Conservation (phyloP, 2,888 invertebrate species). For the Heliconius sara region DNA sequence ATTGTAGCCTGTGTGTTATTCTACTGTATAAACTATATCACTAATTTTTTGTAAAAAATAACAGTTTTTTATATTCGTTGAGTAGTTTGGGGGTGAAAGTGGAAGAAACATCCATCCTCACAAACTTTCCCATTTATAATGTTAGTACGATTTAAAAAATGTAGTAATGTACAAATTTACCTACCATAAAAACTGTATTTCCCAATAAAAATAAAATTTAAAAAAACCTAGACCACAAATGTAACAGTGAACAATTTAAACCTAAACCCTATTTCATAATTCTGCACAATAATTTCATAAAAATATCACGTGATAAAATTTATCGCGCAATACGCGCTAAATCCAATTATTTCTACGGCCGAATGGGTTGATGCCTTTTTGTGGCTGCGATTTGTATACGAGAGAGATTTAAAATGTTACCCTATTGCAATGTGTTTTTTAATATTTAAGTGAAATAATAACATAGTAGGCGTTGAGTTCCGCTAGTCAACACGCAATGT, state of each 20-base stretch:
- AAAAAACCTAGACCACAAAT: background rate
- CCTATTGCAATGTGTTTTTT: background rate
- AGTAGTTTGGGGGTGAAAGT: too few relatives aligned
- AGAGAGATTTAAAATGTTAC: background rate
- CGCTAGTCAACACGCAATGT: background rate
- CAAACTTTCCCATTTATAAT: too few relatives aligned
- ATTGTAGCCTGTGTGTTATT: too few relatives aligned
- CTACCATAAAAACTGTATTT: too few relatives aligned
- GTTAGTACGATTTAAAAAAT: too few relatives aligned
- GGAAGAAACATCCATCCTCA: too few relatives aligned
- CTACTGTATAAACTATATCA: too few relatives aligned
- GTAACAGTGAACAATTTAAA: background rate
- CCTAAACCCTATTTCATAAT: slow-evolving; percentile 9
- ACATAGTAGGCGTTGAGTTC: background rate
- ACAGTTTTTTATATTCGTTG: too few relatives aligned
- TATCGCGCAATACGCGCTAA: slow-evolving; percentile 20
- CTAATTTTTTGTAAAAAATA: too few relatives aligned
- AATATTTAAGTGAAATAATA: background rate
- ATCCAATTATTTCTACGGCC: slow-evolving; percentile 35
- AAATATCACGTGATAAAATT: slow-evolving; percentile 17
- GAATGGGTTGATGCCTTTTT: slow-evolving; percentile 30
- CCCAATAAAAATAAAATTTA: too few relatives aligned
- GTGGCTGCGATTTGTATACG: slow-evolving; percentile 12
- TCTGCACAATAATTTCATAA: slow-evolving; percentile 18
- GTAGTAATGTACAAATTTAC: too few relatives aligned